Conservation (phyloP, 1,140 invertebrate species). For the Bicyclus anynana region DNA sequence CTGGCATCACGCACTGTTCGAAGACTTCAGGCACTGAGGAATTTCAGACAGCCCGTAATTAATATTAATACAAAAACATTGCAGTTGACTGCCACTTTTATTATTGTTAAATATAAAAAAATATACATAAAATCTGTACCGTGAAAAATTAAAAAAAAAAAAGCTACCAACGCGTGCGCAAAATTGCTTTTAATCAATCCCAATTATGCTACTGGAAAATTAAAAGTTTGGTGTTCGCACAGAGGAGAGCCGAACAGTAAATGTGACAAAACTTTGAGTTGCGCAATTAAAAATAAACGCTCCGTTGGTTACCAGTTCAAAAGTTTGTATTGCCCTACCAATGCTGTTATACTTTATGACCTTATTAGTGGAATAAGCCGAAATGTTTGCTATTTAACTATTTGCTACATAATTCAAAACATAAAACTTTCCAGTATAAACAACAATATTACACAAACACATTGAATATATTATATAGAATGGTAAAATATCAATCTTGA, state of each 20-base stretch:
- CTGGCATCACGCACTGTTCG: too few relatives aligned
- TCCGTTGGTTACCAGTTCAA: background rate
- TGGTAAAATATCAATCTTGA: too few relatives aligned
- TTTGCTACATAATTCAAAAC: background rate
- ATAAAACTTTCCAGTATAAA: too few relatives aligned
- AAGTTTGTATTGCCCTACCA: background rate
- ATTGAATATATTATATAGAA: too few relatives aligned
- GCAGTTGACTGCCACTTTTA: too few relatives aligned
- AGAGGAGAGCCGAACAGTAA: background rate
- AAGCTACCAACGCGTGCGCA: background rate
- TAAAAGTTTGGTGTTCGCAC: background rate
- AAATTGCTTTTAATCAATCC: background rate
- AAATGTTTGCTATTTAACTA: background rate
- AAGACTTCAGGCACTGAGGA: too few relatives aligned
- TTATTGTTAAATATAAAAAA: too few relatives aligned
- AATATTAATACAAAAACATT: too few relatives aligned
- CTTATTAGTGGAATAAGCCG: background rate
- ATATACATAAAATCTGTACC: background rate
- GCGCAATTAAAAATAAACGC: slow-evolving; percentile 3
- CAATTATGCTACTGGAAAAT: background rate
- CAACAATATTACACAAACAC: too few relatives aligned
- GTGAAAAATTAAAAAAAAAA: background rate
- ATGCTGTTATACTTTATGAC: background rate
- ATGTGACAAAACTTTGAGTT: slow-evolving; percentile 1
- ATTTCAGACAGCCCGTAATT: too few relatives aligned